Conservation (phyloP, 2,888 invertebrate genomes). For the Orchesella flavescens region DNA sequence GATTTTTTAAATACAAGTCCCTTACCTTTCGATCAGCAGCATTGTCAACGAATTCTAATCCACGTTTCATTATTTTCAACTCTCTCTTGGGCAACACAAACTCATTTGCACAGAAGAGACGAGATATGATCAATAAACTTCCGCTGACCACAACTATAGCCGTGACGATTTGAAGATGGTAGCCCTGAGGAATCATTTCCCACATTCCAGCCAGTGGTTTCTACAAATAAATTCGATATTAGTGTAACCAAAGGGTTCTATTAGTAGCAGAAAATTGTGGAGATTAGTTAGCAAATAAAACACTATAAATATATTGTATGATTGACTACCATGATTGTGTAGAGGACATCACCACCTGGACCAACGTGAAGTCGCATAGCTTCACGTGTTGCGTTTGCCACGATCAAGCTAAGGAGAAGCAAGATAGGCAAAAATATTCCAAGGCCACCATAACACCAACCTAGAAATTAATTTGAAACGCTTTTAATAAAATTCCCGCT, state of each 20-base stretch:
- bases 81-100: slow-evolving; percentile 62
- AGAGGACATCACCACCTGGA: slow-evolving; percentile 62
- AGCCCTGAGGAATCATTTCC: slow-evolving; percentile 62
- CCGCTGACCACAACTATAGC: slow-evolving; percentile 68
- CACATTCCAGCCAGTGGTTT: slow-evolving; percentile 68
- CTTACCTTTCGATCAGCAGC: slow-evolving; percentile 65
- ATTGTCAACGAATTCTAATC: slow-evolving; percentile 60
- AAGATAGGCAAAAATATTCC: slow-evolving; percentile 68
- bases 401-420: slow-evolving; percentile 66
- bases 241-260: slow-evolving; percentile 5
- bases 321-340: slow-evolving; percentile 65
- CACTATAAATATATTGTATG: no score
- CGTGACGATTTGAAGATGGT: slow-evolving; percentile 68
- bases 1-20: no score
- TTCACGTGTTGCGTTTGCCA: slow-evolving; percentile 67
- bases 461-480: slow-evolving; percentile 46
- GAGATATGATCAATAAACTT: slow-evolving; percentile 66
- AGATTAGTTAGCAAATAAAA: neutral
- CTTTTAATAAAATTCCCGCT: neutral
- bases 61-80: slow-evolving; percentile 61
- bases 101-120: slow-evolving; percentile 64
- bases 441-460: slow-evolving; percentile 65
- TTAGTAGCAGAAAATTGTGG: neutral
- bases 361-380: slow-evolving; percentile 70
- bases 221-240: slow-evolving; percentile 43